Base-by-base conservation (phyloP, 2,888 invertebrate genomes). In the Acronicta psi region DNA sequence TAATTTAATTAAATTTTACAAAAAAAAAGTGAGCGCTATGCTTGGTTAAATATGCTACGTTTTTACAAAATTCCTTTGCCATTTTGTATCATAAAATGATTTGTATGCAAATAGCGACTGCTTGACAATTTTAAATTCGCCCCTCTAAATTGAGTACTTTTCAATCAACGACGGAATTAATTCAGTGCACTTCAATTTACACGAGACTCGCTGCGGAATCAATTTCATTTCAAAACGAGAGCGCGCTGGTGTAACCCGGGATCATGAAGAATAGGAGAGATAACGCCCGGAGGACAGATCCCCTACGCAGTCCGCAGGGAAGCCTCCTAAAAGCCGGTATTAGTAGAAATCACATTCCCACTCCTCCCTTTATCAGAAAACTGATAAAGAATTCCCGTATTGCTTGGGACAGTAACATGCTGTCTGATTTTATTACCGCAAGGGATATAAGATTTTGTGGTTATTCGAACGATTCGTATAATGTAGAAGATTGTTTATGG, bases 111-210 rank as follows among this genome's bases (percentile, higher is more conserved):
- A 53, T 41, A 18, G 20, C 10, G 42, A 20, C 36, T 47, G 34
- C 23, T 62, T 49, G 36, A 51, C 54, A 56, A 53, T 69, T 62
- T 50, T 40, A 58, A 62, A 47, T 66, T 49, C 53, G 16, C 53
- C 11, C 11, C 49, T 57, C 38, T 23, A 52, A 67, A 59, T 51
- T 53, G 59, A 63, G 44, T 84, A 86, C 80, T 85, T 88, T 91
- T 87, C 85, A 88, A 89, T 89, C 85, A 85, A 69, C 69, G 71
- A 69, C 75, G 73, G 75, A 85, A 85, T 86, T 87, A 88, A 88
- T 87, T 86, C 80, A 83, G 84, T 85, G 86, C 84, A 84, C 81
- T 88, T 83, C 82, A 83, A 84, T 87, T 83, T 83, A 73, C 70
- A 77, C 75, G 72, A 60, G 61, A 69, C 80, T 79, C 75, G 72